These are phyloP conservation scores for Leucoraja ocellata DNA, from an alignment of 2,797 vertebrate species.

Conservation along the genomic window DNA sequence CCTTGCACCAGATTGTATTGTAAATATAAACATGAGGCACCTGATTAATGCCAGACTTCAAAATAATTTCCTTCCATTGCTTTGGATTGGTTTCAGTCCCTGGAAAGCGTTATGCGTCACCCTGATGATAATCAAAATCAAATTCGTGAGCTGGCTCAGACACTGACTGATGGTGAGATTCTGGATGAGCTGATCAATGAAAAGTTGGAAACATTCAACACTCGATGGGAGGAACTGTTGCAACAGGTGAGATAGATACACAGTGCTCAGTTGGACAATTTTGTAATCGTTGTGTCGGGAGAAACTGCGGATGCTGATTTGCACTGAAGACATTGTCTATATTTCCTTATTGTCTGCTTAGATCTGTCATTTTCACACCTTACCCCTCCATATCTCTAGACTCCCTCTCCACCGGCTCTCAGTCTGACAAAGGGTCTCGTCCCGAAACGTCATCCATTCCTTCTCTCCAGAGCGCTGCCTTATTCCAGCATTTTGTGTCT, in stretches of 20 bases:
- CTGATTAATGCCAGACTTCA: not conserved
- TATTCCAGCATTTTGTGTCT: too few relatives aligned
- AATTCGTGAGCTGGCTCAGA: slow-evolving; percentile 87
- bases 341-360: too few relatives aligned
- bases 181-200: slow-evolving; percentile 90
- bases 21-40: not conserved
- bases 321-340: too few relatives aligned
- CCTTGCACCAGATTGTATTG: not conserved
- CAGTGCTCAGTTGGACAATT: not conserved
- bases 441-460: too few relatives aligned
- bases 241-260: slow-evolving; percentile 63
- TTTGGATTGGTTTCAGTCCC: slow-evolving; percentile 59
- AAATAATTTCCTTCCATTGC: not conserved
- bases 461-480: too few relatives aligned
- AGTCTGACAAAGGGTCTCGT: too few relatives aligned
- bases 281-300: not conserved
- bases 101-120: slow-evolving; percentile 76
- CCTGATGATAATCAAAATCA: slow-evolving; percentile 93
- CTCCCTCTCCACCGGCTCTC: too few relatives aligned
- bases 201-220: slow-evolving; percentile 86
- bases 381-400: too few relatives aligned
- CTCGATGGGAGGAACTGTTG: slow-evolving; percentile 83
- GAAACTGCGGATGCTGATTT: too few relatives aligned
- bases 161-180: slow-evolving; percentile 90
- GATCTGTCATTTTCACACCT: too few relatives aligned